phyloP scores from a whole-genome alignment of 2,797 vertebrate species.

The Argyrosomus regius region DNA sequence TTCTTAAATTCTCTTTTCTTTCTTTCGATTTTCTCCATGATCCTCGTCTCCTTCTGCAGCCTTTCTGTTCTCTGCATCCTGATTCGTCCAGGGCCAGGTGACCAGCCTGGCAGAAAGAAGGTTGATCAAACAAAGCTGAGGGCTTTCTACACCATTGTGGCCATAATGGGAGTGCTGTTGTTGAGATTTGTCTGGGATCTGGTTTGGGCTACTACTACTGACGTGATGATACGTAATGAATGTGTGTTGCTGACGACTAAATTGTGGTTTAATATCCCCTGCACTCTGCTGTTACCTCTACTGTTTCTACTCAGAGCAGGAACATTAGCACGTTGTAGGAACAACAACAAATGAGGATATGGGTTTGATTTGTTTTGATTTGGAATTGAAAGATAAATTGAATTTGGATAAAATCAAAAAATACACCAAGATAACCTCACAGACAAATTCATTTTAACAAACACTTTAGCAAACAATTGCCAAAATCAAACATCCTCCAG shows the following conservation, averaged over 20 bases:
- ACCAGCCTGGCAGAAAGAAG: background rate
- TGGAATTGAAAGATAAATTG: no score
- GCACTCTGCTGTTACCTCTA: conserved; percentile 49
- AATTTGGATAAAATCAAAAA: no score
- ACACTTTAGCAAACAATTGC: no score
- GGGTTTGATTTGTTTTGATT: no score
- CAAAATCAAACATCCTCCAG: no score
- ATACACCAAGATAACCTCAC: no score
- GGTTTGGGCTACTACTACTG: background rate
- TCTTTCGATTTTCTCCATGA: no score
- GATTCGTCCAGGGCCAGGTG: conserved; percentile 43
- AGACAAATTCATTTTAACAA: no score
- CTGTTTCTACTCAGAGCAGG: conserved; percentile 48
- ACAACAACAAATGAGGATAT: background rate
- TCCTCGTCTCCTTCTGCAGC: conserved; percentile 35
- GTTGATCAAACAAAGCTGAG: conserved; percentile 27
- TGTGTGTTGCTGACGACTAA: rapidly evolving
- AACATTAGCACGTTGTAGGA: background rate
- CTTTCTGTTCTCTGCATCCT: conserved; percentile 44
- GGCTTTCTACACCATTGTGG: conserved; percentile 31
- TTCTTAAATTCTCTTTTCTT: background rate
- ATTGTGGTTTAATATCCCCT: background rate
- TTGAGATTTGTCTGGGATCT: background rate
- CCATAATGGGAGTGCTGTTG: conserved; percentile 20
- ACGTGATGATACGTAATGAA: rapidly evolving